Evolutionary conservation across 1,140 invertebrate genomes (phyloP).

Genomic region (Drosophila nannoptera): DNA sequence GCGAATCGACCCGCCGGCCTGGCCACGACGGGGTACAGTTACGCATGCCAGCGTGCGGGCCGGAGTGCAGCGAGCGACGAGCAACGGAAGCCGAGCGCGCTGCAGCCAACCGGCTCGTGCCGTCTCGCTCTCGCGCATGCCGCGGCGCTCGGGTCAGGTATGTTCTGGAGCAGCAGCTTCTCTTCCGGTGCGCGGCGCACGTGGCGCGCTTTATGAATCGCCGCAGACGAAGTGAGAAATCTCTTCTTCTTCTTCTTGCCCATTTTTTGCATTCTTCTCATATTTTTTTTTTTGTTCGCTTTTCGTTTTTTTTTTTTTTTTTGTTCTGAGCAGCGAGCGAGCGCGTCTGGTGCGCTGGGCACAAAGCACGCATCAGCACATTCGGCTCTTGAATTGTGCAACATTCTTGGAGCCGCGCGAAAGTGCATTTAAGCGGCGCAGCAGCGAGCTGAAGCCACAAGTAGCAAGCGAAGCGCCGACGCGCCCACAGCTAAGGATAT

Average conservation of each 20-base stretch:
- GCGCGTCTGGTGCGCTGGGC: slow-evolving; percentile 25
- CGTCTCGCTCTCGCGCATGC: slow-evolving; percentile 17
- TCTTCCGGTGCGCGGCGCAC: slow-evolving; percentile 55
- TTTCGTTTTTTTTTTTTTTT: slow-evolving; percentile 13
- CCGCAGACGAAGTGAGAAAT: slow-evolving; percentile 28
- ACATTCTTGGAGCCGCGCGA: slow-evolving; percentile 50
- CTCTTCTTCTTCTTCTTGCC: background rate
- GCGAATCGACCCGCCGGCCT: no score
- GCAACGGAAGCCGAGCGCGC: slow-evolving; percentile 23
- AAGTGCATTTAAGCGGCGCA: slow-evolving; percentile 54
- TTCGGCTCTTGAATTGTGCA: slow-evolving; percentile 63
- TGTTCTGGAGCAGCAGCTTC: slow-evolving; percentile 23
- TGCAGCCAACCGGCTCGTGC: background rate
- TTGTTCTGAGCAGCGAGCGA: slow-evolving; percentile 5
- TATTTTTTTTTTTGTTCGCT: slow-evolving; percentile 4
- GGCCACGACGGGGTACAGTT: slow-evolving; percentile 1
- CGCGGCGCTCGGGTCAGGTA: slow-evolving; percentile 33
- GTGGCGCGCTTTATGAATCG: slow-evolving; percentile 34
- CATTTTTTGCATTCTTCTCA: background rate
- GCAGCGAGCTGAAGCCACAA: slow-evolving; percentile 41
- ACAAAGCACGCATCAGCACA: slow-evolving; percentile 52
- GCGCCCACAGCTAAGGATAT: slow-evolving; percentile 33
- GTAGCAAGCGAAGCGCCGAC: slow-evolving; percentile 25
- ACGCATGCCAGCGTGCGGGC: slow-evolving; percentile 27
- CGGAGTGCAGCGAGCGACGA: slow-evolving; percentile 3